Conservation (phyloP, 2,888 invertebrate genomes). For the Petrophora chlorosata region DNA sequence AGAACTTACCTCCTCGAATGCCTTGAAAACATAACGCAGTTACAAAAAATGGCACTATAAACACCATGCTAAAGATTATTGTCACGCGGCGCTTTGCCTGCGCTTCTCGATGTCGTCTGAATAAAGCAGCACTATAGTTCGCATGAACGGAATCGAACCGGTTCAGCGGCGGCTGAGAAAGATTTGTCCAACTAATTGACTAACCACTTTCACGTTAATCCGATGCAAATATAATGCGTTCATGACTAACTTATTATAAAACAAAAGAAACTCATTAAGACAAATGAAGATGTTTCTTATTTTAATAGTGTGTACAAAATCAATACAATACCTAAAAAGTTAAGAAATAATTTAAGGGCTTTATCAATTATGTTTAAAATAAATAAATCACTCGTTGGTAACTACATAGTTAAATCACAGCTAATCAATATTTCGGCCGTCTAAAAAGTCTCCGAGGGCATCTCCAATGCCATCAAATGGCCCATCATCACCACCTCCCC, state of each 20-base stretch:
- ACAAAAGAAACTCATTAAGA: neutral
- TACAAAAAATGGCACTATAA: constrained; percentile 37
- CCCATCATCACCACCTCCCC: constrained; percentile 51
- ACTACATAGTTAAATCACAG: constrained; percentile 27
- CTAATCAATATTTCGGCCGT: constrained; percentile 45
- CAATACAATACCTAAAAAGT: too few species aligned
- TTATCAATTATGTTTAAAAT: constrained; percentile 19
- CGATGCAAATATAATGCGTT: constrained; percentile 13
- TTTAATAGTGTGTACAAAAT: too few species aligned
- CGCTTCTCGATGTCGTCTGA: constrained; percentile 60
- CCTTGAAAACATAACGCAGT: constrained; percentile 31
- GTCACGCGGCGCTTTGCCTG: constrained; percentile 54
- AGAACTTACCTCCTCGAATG: constrained; percentile 27
- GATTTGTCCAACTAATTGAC: constrained; percentile 45
- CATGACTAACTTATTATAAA: constrained; percentile 6
- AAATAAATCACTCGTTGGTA: constrained; percentile 27
- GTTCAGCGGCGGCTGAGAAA: constrained; percentile 62
- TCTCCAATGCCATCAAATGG: constrained; percentile 71
- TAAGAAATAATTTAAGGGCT: neutral
- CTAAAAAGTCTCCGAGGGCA: constrained; percentile 69
- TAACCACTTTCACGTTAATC: constrained; percentile 62
- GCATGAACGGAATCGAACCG: constrained; percentile 64
- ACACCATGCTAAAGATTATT: constrained; percentile 36
- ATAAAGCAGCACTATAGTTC: constrained; percentile 67
- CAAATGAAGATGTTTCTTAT: too few species aligned